These are phyloP conservation scores for Tychaedon coryphoeus DNA, from an alignment of 2,113 vertebrate species.

Conservation along the genomic window DNA sequence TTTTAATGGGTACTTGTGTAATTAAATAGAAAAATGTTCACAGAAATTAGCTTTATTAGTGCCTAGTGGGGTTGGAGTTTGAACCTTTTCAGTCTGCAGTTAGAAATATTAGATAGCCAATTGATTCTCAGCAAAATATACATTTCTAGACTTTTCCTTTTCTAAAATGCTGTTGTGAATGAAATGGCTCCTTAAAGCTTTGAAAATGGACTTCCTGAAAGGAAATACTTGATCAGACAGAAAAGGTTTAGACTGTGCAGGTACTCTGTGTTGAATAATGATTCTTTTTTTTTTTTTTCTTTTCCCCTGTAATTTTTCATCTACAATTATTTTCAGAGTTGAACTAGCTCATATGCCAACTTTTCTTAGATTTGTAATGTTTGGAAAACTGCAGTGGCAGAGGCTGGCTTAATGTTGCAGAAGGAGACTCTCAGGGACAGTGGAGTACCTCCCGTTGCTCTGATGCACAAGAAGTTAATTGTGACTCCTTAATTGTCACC, in stretches of 20 bases:
- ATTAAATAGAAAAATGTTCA: neutral
- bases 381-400: too few species aligned
- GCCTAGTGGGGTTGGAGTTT: neutral
- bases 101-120: neutral
- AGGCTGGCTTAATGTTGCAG: neutral
- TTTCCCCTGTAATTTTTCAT: neutral
- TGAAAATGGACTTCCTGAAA: neutral
- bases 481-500: neutral
- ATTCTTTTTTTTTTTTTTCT: neutral
- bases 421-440: neutral
- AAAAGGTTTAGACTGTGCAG: neutral
- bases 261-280: neutral
- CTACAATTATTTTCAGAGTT: neutral
- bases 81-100: neutral
- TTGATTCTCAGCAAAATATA: neutral
- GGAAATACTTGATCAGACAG: neutral
- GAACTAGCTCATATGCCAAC: neutral
- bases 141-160: neutral
- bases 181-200: neutral
- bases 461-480: neutral
- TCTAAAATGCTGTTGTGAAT: accelerated
- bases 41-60: neutral
- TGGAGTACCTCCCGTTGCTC: neutral
- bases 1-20: neutral
- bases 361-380: neutral